These are phyloP conservation scores for Tricholaema leucomelas DNA, from an alignment of 2,113 vertebrate species.

Conservation along the genomic window DNA sequence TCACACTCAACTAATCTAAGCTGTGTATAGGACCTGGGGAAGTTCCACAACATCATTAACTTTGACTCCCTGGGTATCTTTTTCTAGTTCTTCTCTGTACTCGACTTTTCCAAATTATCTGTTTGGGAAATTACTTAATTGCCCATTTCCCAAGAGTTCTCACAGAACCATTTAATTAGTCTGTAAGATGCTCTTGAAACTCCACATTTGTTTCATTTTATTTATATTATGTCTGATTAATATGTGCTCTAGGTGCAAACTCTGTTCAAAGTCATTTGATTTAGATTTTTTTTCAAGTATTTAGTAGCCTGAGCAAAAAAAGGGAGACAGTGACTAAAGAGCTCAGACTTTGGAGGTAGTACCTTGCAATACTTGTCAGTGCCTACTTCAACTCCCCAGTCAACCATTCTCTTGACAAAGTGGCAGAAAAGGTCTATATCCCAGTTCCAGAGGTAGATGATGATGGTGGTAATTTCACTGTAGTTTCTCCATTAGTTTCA, in stretches of 20 bases:
- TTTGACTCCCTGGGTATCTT: constrained; percentile 4
- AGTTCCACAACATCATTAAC: background rate
- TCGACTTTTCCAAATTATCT: constrained; percentile 41
- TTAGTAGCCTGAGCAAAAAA: background rate
- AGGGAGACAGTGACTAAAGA: background rate
- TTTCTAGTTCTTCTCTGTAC: background rate
- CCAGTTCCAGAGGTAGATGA: background rate
- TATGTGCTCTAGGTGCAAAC: background rate
- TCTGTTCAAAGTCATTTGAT: constrained; percentile 30
- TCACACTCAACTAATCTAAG: background rate
- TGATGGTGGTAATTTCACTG: constrained; percentile 26
- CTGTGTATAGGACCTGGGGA: background rate
- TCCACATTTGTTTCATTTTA: constrained; percentile 27
- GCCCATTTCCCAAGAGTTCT: constrained; percentile 18
- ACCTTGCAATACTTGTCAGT: background rate
- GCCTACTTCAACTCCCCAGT: background rate
- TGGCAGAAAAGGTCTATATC: constrained; percentile 12
- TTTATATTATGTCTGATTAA: constrained; percentile 43
- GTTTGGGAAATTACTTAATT: constrained; percentile 55
- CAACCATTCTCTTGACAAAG: constrained; percentile 10
- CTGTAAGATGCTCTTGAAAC: constrained; percentile 38
- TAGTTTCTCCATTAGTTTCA: constrained; percentile 54
- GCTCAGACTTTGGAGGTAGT: background rate
- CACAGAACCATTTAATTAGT: constrained; percentile 46
- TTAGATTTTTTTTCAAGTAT: background rate